Base-by-base conservation (phyloP, 2,797 vertebrate genomes). In the Manis pentadactyla region DNA sequence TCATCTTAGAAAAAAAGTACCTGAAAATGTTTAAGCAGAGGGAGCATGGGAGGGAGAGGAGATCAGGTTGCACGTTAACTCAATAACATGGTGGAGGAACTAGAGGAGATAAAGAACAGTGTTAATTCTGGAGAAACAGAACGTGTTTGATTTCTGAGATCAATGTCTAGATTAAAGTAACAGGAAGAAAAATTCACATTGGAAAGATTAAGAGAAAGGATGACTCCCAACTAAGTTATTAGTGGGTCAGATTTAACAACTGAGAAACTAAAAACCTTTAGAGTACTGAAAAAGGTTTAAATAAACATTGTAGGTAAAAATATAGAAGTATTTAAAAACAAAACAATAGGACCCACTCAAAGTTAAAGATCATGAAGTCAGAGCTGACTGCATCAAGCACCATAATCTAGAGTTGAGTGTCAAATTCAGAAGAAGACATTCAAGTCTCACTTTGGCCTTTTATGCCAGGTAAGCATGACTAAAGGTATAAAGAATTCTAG, bases 11-110 rank as follows among this genome's bases (percentile, higher is more conserved):
- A 92, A 73, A 82, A 78, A 73, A 79, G 55, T 57, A 4, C 8
- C 8, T 82, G 37, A 78, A 95, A 90, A 90, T 49, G 37, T 93
- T 27, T 92, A 92, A 94, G 37, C 25, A 87, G 46, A 95, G 93
- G 42, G 42, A 87, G 83, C 2, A 69, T 66, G 18, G 66, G 2
- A 83, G 61, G 86, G 14, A 93, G 31, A 94, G 85, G 29, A 89
- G 75, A 87, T 63, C 4, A 94, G 79, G 31, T 29, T 66, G 55
- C 34, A 95, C 74, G 34, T 68, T 74, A 94, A 90, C 4, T 75
- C 53, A 83, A 42, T 53, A 66, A 73, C 42, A 18, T 13, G 71
- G 66, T 79, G n/a, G 12, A 85, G 23, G 25, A 93, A 87, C 11
- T 68, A 23, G 51, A 92, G 31, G 27, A 91, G 31, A 71, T 34